phyloP scores from a whole-genome alignment of 2,797 vertebrate genomes.

The Chelidonichthys spinosus region DNA sequence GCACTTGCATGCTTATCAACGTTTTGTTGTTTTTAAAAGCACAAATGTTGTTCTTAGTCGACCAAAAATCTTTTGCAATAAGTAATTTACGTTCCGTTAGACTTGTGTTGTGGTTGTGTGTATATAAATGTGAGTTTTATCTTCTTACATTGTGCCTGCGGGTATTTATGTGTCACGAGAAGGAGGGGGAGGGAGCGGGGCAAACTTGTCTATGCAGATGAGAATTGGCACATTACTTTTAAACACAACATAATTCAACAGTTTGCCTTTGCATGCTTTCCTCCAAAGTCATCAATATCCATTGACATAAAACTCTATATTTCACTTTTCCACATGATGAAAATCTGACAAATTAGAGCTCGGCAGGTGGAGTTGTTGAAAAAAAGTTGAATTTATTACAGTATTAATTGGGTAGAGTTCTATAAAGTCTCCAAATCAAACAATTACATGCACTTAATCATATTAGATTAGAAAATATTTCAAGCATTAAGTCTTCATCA shows the following conservation, averaged over 20 bases:
- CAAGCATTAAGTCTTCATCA: slow-evolving; percentile 88
- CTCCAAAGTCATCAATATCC: slow-evolving; percentile 72
- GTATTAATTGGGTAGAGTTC: slow-evolving; percentile 89
- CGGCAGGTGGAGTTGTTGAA: slow-evolving; percentile 87
- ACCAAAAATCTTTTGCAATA: slow-evolving; percentile 35
- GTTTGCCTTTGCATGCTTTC: slow-evolving; percentile 63
- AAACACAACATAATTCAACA: slow-evolving; percentile 74
- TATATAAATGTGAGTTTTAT: slow-evolving; percentile 20
- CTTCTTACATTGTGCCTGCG: slow-evolving; percentile 18
- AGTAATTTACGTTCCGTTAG: slow-evolving; percentile 37
- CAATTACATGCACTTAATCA: slow-evolving; percentile 91
- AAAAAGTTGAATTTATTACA: slow-evolving; percentile 89
- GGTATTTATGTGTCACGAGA: slow-evolving; percentile 34
- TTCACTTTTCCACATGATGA: slow-evolving; percentile 70
- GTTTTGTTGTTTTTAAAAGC: slow-evolving; percentile 63
- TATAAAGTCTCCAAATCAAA: slow-evolving; percentile 91
- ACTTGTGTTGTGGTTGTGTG: slow-evolving; percentile 1
- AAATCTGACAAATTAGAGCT: slow-evolving; percentile 78
- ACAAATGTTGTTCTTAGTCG: slow-evolving; percentile 41
- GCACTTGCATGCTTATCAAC: slow-evolving; percentile 31
- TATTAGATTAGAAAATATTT: slow-evolving; percentile 88
- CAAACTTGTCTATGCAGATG: slow-evolving; percentile 63
- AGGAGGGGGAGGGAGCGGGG: slow-evolving; percentile 27
- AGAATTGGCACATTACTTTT: slow-evolving; percentile 63
- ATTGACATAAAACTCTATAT: slow-evolving; percentile 62